A percentile compares a stretch with the other conserved stretches of the same genome.
phyloP scores from a whole-genome alignment of 1,140 invertebrate species.

The Cyclargus thomasi region DNA sequence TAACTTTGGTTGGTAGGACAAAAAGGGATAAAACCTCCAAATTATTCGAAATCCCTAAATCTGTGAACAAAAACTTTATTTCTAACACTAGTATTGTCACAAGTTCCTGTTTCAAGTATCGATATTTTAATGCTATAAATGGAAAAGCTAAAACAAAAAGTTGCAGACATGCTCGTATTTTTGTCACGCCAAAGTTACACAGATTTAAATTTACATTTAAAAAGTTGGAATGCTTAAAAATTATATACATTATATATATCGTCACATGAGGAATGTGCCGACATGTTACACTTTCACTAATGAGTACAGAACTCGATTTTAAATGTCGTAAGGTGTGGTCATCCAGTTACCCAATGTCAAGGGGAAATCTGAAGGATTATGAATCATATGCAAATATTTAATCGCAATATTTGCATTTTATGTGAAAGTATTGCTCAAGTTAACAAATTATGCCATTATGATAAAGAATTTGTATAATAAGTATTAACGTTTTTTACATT shows the following conservation, averaged over 20 bases:
- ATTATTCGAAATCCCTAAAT: neutral
- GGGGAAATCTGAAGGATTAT: neutral
- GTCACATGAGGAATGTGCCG: neutral
- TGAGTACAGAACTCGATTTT: neutral
- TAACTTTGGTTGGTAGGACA: neutral
- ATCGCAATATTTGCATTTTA: neutral
- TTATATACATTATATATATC: neutral
- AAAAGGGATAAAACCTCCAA: neutral
- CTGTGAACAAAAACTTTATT: neutral
- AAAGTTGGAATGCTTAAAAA: neutral
- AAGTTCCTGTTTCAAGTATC: neutral
- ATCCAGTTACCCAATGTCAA: slow-evolving; percentile 1
- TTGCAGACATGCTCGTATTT: neutral
- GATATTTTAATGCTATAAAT: neutral
- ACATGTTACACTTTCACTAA: slow-evolving; percentile 1
- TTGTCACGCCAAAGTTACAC: no score
- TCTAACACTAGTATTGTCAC: neutral
- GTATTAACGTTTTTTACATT: no score
- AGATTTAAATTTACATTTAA: neutral
- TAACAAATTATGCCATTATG: neutral
- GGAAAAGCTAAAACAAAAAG: neutral
- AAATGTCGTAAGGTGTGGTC: neutral
- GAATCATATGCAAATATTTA: neutral
- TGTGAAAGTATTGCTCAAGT: neutral
- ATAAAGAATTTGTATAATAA: neutral